Base-by-base conservation (phyloP, 2,888 invertebrate genomes). In the Cyclophora albipunctata region DNA sequence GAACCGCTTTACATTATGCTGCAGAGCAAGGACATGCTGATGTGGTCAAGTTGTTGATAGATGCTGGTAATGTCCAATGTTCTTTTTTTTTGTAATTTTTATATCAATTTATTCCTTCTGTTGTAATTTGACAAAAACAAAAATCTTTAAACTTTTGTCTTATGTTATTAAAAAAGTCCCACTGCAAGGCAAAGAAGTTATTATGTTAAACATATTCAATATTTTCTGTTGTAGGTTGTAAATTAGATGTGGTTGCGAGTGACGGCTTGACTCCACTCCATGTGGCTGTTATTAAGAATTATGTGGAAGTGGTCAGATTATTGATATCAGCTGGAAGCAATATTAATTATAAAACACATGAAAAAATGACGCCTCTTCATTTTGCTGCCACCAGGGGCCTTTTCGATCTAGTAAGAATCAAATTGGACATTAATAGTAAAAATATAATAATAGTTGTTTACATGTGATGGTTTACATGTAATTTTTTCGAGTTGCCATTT, bases 1-100 rank as follows among this genome's bases (percentile, higher is more conserved):
- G 91, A 63, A 92, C 93, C 53, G 93, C 94, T 0, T 74, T 94
- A 50, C 94, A 94, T 74, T 94, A 95, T 85, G 94, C 94, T 34
- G 91, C 92, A 7, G 91, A 92, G 55, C 90, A 91, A 63, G 93
- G 93, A 0, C 91, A 92, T 70, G 66, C 84, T 46, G 91, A 90
- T 47, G 91, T 92, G 69, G 90, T 93, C 0, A 84, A 90, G 48
- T 81, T 92, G 54, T 81, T 94, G 47, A 66, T 92, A 52, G 86
- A 90, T 67, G 90, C 92, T 71, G 92, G 92, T 86, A 88, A 81
- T 4, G 20, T 20, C 20, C 20, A 20, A 20, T 20, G 35, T 20
- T 20, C 20, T 20, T 20, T 20, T 6, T n/a, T 34, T 7, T 34
- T 34, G 33, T 46, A 7, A 35, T 7, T 33, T 20, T 20, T 20